Base-by-base conservation (phyloP, 2,797 vertebrate genomes). In the Chrysocyon brachyurus region DNA sequence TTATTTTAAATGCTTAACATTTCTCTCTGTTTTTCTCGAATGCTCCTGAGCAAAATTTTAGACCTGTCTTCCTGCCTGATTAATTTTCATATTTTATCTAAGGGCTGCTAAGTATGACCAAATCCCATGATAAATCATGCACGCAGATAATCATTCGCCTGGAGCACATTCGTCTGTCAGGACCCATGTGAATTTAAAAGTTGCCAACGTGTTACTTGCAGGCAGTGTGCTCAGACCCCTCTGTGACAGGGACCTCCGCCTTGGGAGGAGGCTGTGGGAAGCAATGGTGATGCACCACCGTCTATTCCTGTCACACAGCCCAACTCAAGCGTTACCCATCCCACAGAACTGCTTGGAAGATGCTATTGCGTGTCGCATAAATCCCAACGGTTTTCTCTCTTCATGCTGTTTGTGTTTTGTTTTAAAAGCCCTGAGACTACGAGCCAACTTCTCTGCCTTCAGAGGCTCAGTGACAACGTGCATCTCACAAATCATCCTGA, bases 281-380 rank as follows among this genome's bases (percentile, higher is more conserved):
- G 61, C 57, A 21, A 31, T 21, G 33, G 56, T 22, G 16, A 14
- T 87, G 12, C 33, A 49, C 77, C 78, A 81, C 33, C 9, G 1
- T 4, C 12, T 91, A 88, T 12, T 49, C 33, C 40, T 52, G 52
- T 19, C 49, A 46, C 40, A 78, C 22, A 24, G n/a, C 26, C 28
- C 70, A 82, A 9, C 28, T 66, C 66, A 77, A 63, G 57, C n/a
- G 26, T 21, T 46, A 0, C 49, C 73, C 79, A 87, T 78, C 86
- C 89, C 19, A 3, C 66, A 93, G 88, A 96, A 81, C 82, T 90
- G 12, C 12, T 72, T 96, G 63, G 26, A 92, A 97, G 86, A 92
- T 59, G 85, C 86, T 95, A 93, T 4, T 90, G 73, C 88, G 31
- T 17, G 46, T 52, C 91, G 54, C 52, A 2, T 84, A 3, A 81